Base-by-base conservation (phyloP, 2,113 vertebrate genomes). In the Grantiella picta region DNA sequence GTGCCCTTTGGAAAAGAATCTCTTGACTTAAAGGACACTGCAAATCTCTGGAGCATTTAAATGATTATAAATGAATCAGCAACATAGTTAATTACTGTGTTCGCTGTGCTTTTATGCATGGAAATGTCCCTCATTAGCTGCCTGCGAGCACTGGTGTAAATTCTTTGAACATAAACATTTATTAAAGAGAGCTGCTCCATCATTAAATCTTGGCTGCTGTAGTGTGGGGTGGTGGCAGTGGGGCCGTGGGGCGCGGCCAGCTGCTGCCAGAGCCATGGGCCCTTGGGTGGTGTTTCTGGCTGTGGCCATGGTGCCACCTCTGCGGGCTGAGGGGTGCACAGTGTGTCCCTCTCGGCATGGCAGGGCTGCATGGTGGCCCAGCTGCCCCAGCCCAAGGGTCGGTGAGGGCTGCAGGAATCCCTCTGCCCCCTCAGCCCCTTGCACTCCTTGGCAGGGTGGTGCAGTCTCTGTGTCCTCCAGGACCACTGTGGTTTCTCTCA, bases 11-110 rank as follows among this genome's bases (percentile, higher is more conserved):
- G 76, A 93, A 75, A 86, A 70, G 76, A 52, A 80, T 83, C 61
- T 86, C 76, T 92, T 83, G 90, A 87, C 92, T 95, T 93, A 88
- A 92, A 97, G 95, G 96, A 86, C 95, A 29, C 54, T 4, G 25
- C 72, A 59, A 90, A 66, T 81, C 95, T 96, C 95, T 52, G 23
- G 94, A 95, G 94, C 45, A 35, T 94, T 93, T 65, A 82, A 90
- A 78, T 94, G 95, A 96, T 97, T 94, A 96, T 93, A 97, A 96
- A 92, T 93, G 90, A 92, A 96, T 96, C 82, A 86, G 93, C 95
- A 95, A 73, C 96, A 93, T 92, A 96, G 96, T 94, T 97, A 96
- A 96, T 96, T 95, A 96, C 95, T 75, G 49, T 81, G 88, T 73
- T 95, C 72, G 3, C 79, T 73, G 79, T 40, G 93, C 94, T 86